A percentile compares a stretch with the other conserved stretches of the same genome.
These are phyloP conservation scores for Poecile montanus DNA, from an alignment of 2,797 vertebrate species.

Conservation along the genomic window DNA sequence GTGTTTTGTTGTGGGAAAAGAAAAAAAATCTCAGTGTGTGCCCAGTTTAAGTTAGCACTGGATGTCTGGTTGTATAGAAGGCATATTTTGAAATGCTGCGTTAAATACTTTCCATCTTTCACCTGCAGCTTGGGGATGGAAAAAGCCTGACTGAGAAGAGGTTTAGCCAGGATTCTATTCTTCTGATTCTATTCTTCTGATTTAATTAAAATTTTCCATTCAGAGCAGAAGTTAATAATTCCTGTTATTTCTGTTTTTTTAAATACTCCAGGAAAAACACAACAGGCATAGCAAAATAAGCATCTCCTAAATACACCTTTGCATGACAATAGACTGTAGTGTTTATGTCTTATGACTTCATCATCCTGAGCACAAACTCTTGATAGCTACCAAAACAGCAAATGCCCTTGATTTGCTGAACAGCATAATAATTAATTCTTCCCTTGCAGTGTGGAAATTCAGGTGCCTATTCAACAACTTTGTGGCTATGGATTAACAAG, in stretches of 20 bases:
- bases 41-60: neutral
- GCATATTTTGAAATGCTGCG: neutral
- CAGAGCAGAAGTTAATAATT: neutral
- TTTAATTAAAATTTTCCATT: neutral
- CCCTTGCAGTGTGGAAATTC: neutral
- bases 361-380: neutral
- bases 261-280: neutral
- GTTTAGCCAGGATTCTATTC: neutral
- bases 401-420: neutral
- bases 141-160: neutral
- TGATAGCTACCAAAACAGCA: neutral
- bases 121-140: neutral
- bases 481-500: neutral
- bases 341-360: neutral
- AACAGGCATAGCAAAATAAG: neutral
- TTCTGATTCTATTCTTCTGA: neutral
- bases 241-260: neutral
- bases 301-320: neutral
- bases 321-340: neutral
- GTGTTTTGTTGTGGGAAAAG: neutral
- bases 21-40: neutral
- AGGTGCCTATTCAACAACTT: neutral
- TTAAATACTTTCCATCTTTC: neutral
- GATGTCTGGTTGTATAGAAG: neutral
- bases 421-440: slow-evolving; percentile 2